Conservation (phyloP, 1,140 invertebrate genomes). For the Coenobita brevimanus region DNA sequence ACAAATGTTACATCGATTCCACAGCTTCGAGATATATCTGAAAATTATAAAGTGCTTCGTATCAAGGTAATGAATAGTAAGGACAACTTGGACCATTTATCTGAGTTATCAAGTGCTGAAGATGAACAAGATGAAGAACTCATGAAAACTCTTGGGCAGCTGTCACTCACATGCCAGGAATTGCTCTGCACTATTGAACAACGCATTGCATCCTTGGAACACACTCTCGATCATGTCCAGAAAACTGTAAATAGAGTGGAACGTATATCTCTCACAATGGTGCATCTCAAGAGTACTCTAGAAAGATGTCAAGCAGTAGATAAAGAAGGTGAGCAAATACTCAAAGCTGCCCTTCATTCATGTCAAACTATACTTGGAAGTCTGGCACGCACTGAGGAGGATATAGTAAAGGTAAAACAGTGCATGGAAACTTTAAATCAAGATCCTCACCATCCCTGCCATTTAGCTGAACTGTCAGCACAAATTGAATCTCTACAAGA, state of each 20-base stretch:
- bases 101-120: conserved; percentile 56
- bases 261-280: conserved; percentile 67
- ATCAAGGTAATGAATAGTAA: conserved; percentile 68
- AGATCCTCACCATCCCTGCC: conserved; percentile 68
- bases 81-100: conserved; percentile 67
- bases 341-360: conserved; percentile 66
- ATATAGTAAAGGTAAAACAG: conserved; percentile 65
- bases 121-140: conserved; percentile 64
- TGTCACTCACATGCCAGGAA: conserved; percentile 67
- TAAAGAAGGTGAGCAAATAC: conserved; percentile 68
- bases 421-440: conserved; percentile 62
- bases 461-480: conserved; percentile 54
- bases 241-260: conserved; percentile 66
- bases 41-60: conserved; percentile 65
- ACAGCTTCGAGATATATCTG: conserved; percentile 63
- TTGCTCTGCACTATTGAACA: conserved; percentile 67
- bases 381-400: conserved; percentile 63
- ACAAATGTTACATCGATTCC: conserved; percentile 68
- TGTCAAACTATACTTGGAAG: conserved; percentile 66
- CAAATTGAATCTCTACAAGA: conserved; percentile 52
- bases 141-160: conserved; percentile 51
- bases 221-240: conserved; percentile 66
- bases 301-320: conserved; percentile 65
- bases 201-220: conserved; percentile 66
- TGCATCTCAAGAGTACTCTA: conserved; percentile 64